Percentiles rank a stretch among this genome's conserved stretches.
These are phyloP conservation scores for Hirudinaria manillensis DNA, from an alignment of 2,888 invertebrate genomes.

Conservation along the genomic window DNA sequence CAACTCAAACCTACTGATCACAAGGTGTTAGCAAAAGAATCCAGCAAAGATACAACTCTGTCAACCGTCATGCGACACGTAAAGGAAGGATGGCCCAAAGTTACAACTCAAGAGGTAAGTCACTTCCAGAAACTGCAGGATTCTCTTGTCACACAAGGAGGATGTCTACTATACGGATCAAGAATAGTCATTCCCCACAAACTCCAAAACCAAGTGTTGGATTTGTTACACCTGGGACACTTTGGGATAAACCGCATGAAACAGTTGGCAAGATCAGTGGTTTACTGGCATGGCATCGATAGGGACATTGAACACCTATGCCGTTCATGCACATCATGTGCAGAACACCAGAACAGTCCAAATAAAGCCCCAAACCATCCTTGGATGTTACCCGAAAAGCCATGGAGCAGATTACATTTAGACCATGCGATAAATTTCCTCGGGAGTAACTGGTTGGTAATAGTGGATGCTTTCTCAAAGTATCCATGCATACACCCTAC, in stretches of 20 bases:
- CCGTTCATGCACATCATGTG: slow-evolving; percentile 5
- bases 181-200: slow-evolving; percentile 8
- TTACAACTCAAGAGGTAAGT: no score
- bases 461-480: slow-evolving; percentile 6
- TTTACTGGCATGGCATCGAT: no score
- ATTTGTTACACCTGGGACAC: neutral
- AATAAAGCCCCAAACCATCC: no score
- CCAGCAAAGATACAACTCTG: no score
- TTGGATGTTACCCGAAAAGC: no score
- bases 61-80: no score
- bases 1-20: no score
- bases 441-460: neutral
- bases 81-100: no score
- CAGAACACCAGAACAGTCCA: no score
- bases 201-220: neutral
- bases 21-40: no score
- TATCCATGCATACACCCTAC: slow-evolving; percentile 1
- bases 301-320: neutral
- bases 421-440: slow-evolving; percentile 1
- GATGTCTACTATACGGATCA: neutral
- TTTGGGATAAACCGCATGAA: slow-evolving; percentile 6
- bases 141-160: neutral
- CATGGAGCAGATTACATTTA: neutral
- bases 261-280: neutral
- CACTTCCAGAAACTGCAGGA: no score